Percentiles rank a stretch among this genome's conserved stretches.
Evolutionary conservation across 2,797 vertebrate species (phyloP).

Genomic region (Megaceryle alcyon): DNA sequence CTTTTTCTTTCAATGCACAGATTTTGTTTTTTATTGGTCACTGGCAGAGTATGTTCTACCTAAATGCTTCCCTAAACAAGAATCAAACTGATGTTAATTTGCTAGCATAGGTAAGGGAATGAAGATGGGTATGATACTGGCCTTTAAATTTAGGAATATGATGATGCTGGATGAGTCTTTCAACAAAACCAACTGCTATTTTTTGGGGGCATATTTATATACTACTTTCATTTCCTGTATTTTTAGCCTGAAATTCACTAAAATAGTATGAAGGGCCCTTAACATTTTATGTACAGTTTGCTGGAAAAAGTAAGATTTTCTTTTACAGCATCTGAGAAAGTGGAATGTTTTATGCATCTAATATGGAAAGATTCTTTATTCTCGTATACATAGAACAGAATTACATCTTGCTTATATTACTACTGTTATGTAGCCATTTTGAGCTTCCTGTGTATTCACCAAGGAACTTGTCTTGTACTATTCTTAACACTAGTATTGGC

Average conservation of each 20-base stretch:
- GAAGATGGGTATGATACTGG: background rate
- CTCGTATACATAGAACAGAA: background rate
- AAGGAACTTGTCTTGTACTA: background rate
- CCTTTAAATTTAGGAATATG: background rate
- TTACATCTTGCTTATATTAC: background rate
- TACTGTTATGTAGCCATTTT: background rate
- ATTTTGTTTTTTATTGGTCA: background rate
- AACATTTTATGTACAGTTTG: background rate
- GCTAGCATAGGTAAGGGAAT: background rate
- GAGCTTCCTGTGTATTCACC: background rate
- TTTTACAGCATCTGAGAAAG: background rate
- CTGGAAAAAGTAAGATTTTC: background rate
- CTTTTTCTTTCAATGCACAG: background rate
- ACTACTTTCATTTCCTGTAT: background rate
- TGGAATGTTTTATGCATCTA: background rate
- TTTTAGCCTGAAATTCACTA: background rate
- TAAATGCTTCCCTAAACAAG: background rate
- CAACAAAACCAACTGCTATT: background rate
- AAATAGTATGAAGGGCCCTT: background rate
- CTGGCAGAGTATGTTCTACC: background rate
- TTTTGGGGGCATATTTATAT: background rate
- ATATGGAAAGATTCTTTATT: background rate
- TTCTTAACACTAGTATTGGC: background rate
- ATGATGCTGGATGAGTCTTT: background rate
- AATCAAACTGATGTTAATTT: background rate